Evolutionary conservation across 2,113 vertebrate genomes (phyloP).

Genomic region (Rynchops niger): DNA sequence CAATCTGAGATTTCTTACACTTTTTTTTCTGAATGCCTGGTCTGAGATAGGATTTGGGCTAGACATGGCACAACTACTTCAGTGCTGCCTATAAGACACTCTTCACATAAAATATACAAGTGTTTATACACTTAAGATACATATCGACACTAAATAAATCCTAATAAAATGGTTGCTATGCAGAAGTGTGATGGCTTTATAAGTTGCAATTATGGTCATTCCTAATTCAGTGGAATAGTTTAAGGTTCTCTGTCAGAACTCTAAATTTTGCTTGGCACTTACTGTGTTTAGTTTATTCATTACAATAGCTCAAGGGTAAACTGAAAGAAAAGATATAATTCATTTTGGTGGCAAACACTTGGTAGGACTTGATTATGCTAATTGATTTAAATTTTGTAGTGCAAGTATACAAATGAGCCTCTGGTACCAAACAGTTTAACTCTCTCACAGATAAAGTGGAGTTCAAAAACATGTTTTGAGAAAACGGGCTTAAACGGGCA

Average conservation of each 20-base stretch:
- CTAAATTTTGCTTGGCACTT: not conserved
- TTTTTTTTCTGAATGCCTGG: not conserved
- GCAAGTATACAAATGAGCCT: conserved; percentile 44
- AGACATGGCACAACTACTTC: not conserved
- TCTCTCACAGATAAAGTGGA: conserved; percentile 16
- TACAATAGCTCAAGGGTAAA: conserved; percentile 5
- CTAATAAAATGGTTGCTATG: not conserved
- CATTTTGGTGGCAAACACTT: conserved; percentile 44
- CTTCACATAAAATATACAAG: not conserved
- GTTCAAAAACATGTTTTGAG: conserved; percentile 8
- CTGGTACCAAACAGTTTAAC: conserved; percentile 14
- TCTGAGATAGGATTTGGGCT: not conserved
- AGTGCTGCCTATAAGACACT: not conserved
- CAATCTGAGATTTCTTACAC: not conserved
- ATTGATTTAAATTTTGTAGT: conserved; percentile 60
- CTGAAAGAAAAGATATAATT: not conserved
- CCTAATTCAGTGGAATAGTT: not conserved
- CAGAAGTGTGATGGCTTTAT: not conserved
- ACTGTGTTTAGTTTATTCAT: conserved; percentile 20
- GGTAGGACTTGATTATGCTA: conserved; percentile 58
- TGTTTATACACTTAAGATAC: not conserved
- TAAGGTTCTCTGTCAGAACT: not conserved
- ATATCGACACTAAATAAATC: not conserved
- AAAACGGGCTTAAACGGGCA: conserved; percentile 47
- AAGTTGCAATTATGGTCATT: not conserved